Conservation (phyloP, 2,888 invertebrate species). For the Lordiphosa andalusiaca region DNA sequence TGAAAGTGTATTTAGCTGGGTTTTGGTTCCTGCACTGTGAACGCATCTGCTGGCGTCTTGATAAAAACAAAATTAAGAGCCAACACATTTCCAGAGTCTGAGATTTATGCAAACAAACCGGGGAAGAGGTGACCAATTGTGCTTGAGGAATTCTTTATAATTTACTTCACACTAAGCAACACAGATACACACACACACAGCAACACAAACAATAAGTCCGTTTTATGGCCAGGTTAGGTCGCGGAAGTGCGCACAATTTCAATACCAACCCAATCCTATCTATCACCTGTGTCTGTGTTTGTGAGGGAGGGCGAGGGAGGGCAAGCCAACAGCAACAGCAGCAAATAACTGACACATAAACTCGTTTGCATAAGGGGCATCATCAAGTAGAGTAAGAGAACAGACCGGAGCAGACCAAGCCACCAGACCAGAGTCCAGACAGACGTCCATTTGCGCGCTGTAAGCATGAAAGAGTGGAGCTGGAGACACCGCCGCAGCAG, state of each 20-base stretch:
- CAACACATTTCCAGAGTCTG: slow-evolving; percentile 23
- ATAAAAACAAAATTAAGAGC: slow-evolving; percentile 1
- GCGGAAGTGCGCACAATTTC: slow-evolving; percentile 40
- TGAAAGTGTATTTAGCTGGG: slow-evolving; percentile 10
- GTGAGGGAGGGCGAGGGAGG: not conserved
- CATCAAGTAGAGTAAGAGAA: slow-evolving; percentile 23
- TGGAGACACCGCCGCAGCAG: slow-evolving; percentile 26
- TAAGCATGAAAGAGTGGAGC: slow-evolving; percentile 22
- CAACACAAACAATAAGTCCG: slow-evolving; percentile 40
- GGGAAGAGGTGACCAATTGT: slow-evolving; percentile 49
- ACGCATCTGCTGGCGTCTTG: slow-evolving; percentile 1
- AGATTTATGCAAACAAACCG: slow-evolving; percentile 52
- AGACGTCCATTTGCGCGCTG: slow-evolving; percentile 10
- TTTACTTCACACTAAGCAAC: slow-evolving; percentile 55
- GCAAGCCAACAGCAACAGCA: slow-evolving; percentile 18
- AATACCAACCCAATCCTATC: slow-evolving; percentile 35
- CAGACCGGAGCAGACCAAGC: slow-evolving; percentile 23
- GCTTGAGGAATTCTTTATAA: slow-evolving; percentile 55
- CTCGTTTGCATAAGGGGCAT: slow-evolving; percentile 55
- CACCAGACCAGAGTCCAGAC: slow-evolving; percentile 32
- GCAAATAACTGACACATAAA: slow-evolving; percentile 37
- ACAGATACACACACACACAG: too few relatives aligned
- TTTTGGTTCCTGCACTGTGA: slow-evolving; percentile 10
- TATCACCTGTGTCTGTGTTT: slow-evolving; percentile 27
- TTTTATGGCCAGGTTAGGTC: slow-evolving; percentile 43